Evolutionary conservation across 2,797 vertebrate species (phyloP).

Genomic region (Pogonophryne albipinna): DNA sequence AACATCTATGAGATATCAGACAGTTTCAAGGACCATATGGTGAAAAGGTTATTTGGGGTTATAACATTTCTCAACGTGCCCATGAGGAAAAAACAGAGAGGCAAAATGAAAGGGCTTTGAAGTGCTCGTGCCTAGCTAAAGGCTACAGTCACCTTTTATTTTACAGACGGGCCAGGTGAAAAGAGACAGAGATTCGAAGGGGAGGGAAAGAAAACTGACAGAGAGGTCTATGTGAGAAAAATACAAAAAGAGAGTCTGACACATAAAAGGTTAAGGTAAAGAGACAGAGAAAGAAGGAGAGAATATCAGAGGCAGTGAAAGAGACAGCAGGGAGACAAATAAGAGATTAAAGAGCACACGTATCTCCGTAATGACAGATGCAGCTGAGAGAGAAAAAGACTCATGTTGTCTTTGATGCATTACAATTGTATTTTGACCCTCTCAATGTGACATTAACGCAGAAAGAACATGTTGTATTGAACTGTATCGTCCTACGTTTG

Average conservation of each 20-base stretch:
- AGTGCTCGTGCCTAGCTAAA: conserved; percentile 62
- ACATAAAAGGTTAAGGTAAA: conserved; percentile 50
- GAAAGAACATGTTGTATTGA: conserved; percentile 33
- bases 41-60: conserved; percentile 63
- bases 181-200: conserved; percentile 4
- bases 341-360: conserved; percentile 42
- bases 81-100: conserved; percentile 58
- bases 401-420: conserved; percentile 50
- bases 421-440: conserved; percentile 53
- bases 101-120: conserved; percentile 66
- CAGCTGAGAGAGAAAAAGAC: conserved; percentile 15
- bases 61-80: conserved; percentile 63
- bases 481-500: conserved; percentile 19
- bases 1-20: conserved; percentile 50
- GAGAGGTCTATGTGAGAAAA: conserved; percentile 27
- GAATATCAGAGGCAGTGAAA: conserved; percentile 36
- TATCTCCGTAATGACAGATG: conserved; percentile 39
- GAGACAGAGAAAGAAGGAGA: conserved; percentile 36
- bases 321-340: conserved; percentile 42
- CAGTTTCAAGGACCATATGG: conserved; percentile 42
- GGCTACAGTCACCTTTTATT: conserved; percentile 71
- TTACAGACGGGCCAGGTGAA: conserved; percentile 53
- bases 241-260: conserved; percentile 34
- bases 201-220: conserved; percentile 47
- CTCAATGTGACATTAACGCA: conserved; percentile 28